Conservation (phyloP, 1,140 invertebrate genomes). For the Brachionus rubens region DNA sequence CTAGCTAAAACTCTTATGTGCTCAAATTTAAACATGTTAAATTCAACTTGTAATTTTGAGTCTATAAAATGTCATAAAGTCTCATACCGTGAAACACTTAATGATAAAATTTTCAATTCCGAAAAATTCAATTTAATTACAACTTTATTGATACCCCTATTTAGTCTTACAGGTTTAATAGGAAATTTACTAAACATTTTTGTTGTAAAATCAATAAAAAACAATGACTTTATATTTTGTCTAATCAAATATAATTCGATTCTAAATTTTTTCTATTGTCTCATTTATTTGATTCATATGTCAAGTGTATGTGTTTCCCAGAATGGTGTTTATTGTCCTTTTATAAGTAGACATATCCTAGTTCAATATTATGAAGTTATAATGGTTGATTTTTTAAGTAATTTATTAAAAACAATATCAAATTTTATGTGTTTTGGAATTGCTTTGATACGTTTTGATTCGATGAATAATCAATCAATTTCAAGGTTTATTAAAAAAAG, state of each 20-base stretch:
- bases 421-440: not conserved
- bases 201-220: no score
- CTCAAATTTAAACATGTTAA: no score
- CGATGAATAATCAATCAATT: not conserved
- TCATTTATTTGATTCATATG: not conserved
- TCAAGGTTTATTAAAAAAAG: not conserved
- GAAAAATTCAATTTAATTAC: no score
- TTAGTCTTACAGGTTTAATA: no score
- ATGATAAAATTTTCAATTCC: no score
- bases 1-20: no score
- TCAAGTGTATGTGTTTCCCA: not conserved
- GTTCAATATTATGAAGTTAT: not conserved
- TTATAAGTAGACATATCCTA: not conserved
- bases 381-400: not conserved
- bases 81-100: no score
- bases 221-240: no score
- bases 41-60: no score
- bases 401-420: not conserved
- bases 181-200: no score
- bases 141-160: no score
- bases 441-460: not conserved
- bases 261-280: not conserved
- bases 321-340: not conserved
- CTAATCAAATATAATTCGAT: slow-evolving; percentile 8
- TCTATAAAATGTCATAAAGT: no score